Conservation (phyloP, 2,888 invertebrate genomes). For the Malthinus flaveolus region DNA sequence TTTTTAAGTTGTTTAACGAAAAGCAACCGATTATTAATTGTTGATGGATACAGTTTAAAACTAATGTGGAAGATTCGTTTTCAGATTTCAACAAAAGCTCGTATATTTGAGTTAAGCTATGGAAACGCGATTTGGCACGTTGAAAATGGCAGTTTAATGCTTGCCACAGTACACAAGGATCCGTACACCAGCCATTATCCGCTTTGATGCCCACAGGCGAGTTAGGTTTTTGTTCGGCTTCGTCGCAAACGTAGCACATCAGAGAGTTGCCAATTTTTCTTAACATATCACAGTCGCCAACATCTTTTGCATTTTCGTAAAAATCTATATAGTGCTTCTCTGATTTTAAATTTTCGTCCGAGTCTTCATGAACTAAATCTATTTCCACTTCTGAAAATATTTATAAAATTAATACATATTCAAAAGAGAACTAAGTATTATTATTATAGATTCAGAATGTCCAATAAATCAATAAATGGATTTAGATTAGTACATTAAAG, state of each 20-base stretch:
- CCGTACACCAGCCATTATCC: constrained; percentile 50
- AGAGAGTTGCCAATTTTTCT: constrained; percentile 44
- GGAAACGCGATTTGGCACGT: constrained; percentile 45
- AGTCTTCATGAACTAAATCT: constrained; percentile 15
- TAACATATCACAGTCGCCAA: constrained; percentile 35
- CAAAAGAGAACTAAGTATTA: background rate
- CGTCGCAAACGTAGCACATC: constrained; percentile 48
- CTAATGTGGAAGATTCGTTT: constrained; percentile 42
- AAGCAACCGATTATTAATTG: constrained; percentile 61
- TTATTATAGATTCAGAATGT: too few relatives aligned
- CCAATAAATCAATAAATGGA: too few relatives aligned
- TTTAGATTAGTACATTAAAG: too few relatives aligned
- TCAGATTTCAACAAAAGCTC: constrained; percentile 45
- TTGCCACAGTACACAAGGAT: constrained; percentile 43
- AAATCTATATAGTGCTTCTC: constrained; percentile 49
- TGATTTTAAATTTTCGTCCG: constrained; percentile 43
- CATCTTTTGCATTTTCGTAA: constrained; percentile 42
- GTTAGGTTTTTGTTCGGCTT: constrained; percentile 44
- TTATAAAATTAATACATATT: background rate
- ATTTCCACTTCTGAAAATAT: constrained; percentile 28
- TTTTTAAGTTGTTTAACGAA: constrained; percentile 52
- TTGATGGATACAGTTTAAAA: constrained; percentile 55
- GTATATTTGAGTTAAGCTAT: constrained; percentile 50
- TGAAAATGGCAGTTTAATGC: constrained; percentile 48
- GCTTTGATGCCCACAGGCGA: constrained; percentile 35